Conservation (phyloP, 2,888 invertebrate species). For the Acleris emargana region DNA sequence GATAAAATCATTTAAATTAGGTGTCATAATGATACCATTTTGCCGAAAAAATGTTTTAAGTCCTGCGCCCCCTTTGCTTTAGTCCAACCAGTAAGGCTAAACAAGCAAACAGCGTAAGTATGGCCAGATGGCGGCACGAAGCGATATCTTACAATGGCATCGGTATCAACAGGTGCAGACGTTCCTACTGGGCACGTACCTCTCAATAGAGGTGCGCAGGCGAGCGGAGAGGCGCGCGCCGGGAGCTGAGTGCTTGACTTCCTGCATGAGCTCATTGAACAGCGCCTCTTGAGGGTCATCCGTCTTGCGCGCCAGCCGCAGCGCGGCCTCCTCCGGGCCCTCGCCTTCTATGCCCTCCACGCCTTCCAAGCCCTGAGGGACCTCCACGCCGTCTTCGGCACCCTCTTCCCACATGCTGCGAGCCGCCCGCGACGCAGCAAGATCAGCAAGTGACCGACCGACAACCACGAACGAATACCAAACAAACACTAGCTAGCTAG, state of each 20-base stretch:
- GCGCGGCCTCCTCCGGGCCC: conserved; percentile 25
- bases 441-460: not conserved
- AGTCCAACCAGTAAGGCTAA: not conserved
- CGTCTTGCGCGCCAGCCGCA: conserved; percentile 34
- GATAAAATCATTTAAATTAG: too few relatives aligned
- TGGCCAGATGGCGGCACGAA: not conserved
- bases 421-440: not conserved
- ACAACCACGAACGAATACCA: conserved; percentile 7
- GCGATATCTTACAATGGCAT: not conserved
- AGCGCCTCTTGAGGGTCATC: conserved; percentile 53
- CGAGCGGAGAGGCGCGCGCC: conserved; percentile 85
- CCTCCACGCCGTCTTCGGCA: conserved; percentile 36
- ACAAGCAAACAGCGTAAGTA: not conserved
- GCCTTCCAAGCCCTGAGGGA: conserved; percentile 25
- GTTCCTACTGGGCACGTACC: conserved; percentile 47
- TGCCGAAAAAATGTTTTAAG: too few relatives aligned
- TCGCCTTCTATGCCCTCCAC: conserved; percentile 45
- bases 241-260: conserved; percentile 87
- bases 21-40: too few relatives aligned
- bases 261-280: conserved; percentile 86
- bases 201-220: conserved; percentile 67
- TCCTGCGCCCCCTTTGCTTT: too few relatives aligned
- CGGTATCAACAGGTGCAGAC: not conserved
- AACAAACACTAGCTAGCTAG: conserved; percentile 29
- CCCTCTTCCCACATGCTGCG: conserved; percentile 14